Evolutionary conservation across 2,888 invertebrate species (phyloP).

Genomic region (Brenthis hecate): DNA sequence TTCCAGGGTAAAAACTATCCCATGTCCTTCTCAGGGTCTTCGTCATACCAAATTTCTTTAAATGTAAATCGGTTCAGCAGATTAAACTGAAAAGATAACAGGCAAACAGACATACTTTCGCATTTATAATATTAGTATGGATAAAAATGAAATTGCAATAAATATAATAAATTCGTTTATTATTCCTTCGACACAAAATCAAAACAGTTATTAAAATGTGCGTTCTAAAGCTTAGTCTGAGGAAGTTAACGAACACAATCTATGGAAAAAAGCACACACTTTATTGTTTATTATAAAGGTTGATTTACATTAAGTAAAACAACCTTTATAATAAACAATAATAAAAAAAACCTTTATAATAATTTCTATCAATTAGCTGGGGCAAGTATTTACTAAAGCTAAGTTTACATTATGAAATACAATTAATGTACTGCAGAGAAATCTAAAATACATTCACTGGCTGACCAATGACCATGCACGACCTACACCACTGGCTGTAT

Average conservation of each 20-base stretch:
- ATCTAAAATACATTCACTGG: background rate
- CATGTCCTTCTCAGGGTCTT: too few species aligned
- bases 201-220: background rate
- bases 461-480: too few species aligned
- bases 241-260: conserved; percentile 12
- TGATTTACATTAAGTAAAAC: background rate
- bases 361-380: too few species aligned
- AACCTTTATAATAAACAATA: too few species aligned
- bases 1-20: too few species aligned
- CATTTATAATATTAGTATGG: too few species aligned
- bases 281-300: background rate
- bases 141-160: conserved; percentile 6
- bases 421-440: background rate
- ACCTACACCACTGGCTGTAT: too few species aligned
- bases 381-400: background rate
- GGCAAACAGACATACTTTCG: too few species aligned
- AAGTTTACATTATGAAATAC: background rate
- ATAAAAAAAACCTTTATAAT: too few species aligned
- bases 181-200: background rate
- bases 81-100: too few species aligned
- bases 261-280: conserved; percentile 12
- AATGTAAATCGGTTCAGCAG: too few species aligned
- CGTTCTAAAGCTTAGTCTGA: conserved; percentile 7
- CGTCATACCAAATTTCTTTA: too few species aligned
- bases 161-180: conserved; percentile 8